phyloP scores from a whole-genome alignment of 2,888 invertebrate species.

The Ephialtes manifestator region DNA sequence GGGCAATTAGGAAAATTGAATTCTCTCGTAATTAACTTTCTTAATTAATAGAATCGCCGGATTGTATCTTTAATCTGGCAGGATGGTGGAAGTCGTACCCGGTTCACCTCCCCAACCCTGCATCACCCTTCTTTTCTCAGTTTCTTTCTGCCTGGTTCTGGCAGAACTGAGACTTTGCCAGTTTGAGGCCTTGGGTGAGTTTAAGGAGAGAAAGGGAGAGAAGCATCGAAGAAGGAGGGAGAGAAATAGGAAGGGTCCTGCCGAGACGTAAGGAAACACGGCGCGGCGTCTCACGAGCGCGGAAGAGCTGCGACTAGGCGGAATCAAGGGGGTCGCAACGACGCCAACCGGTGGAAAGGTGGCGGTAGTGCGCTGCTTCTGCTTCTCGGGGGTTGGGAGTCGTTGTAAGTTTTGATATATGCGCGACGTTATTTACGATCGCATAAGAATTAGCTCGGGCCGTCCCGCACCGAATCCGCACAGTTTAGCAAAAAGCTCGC shows the following conservation, averaged over 20 bases:
- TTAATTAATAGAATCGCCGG: constrained; percentile 82
- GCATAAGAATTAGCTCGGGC: constrained; percentile 84
- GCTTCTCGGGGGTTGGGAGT: constrained; percentile 71
- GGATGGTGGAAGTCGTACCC: constrained; percentile 74
- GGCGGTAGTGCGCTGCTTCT: constrained; percentile 66
- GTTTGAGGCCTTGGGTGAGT: constrained; percentile 27
- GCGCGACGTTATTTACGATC: constrained; percentile 84
- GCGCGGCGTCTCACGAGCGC: constrained; percentile 46
- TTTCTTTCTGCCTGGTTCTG: constrained; percentile 54
- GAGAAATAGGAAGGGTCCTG: constrained; percentile 5
- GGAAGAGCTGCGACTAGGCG: constrained; percentile 43
- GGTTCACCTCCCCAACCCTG: constrained; percentile 31
- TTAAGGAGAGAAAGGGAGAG: constrained; percentile 15
- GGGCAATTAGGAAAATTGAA: constrained; percentile 83
- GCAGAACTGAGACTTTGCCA: constrained; percentile 58
- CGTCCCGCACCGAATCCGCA: constrained; percentile 71
- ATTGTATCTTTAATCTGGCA: constrained; percentile 81
- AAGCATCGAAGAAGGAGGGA: constrained; percentile 36
- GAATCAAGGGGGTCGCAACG: constrained; percentile 40
- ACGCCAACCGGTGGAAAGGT: constrained; percentile 53
- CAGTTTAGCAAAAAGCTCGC: constrained; percentile 71
- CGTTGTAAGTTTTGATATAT: constrained; percentile 84
- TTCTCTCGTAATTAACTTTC: constrained; percentile 80
- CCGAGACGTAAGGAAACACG: constrained; percentile 9
- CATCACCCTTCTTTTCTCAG: constrained; percentile 23